These are phyloP conservation scores for Agonum fuliginosum DNA, from an alignment of 2,888 invertebrate species.

Conservation along the genomic window DNA sequence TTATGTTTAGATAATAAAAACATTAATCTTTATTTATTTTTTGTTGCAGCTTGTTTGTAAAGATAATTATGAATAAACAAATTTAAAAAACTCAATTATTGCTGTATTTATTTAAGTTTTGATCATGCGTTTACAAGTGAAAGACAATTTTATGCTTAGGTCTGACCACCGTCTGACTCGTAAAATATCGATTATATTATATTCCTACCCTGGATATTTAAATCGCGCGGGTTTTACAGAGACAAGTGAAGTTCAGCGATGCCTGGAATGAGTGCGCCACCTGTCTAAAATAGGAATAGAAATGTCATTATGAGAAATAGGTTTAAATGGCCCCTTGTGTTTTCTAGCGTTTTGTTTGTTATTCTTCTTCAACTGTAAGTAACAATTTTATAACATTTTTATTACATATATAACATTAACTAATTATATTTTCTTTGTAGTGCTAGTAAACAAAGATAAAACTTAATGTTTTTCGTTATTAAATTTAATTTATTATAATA, in stretches of 20 bases:
- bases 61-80: too few relatives aligned
- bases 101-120: too few relatives aligned
- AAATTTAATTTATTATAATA: not conserved
- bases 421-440: not conserved
- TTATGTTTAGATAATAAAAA: too few relatives aligned
- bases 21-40: too few relatives aligned
- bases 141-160: not conserved
- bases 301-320: slow-evolving; percentile 34
- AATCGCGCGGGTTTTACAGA: not conserved
- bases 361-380: slow-evolving; percentile 51
- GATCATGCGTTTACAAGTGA: too few relatives aligned
- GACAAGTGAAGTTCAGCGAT: not conserved
- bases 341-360: slow-evolving; percentile 57
- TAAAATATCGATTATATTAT: too few relatives aligned
- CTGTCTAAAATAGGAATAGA: not conserved
- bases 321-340: slow-evolving; percentile 59
- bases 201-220: not conserved
- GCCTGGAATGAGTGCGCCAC: slow-evolving; percentile 19
- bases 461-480: not conserved
- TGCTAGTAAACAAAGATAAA: not conserved
- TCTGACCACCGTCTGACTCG: not conserved
- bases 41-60: too few relatives aligned
- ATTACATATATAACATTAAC: not conserved
- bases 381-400: slow-evolving; percentile 13
- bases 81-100: too few relatives aligned